Base-by-base conservation (phyloP, 2,113 vertebrate species). In the Cynocephalus volans region DNA sequence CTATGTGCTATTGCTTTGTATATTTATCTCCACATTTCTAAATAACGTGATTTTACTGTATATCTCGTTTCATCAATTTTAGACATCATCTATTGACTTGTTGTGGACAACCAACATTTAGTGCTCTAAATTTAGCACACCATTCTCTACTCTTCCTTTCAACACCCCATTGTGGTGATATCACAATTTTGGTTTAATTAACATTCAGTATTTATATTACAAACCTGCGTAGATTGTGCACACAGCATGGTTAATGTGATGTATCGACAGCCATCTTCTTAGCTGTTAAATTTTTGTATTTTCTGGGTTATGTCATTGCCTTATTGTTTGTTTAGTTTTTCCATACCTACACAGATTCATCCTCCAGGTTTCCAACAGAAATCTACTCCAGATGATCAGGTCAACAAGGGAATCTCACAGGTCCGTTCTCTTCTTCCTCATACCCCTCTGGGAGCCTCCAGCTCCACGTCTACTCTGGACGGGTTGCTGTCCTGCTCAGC, bases 391-490 rank as follows among this genome's bases (percentile, higher is more conserved):
- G n/a, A 21, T 17, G 60, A 54, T 64, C 52, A 23, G 7, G 6
- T 75, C 72, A 10, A 31, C 64, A 45, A 73, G 79, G 48, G 70
- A 24, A 3, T 24, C 14, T 88, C 41, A 73, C n/a, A 21, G 45
- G 19, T 19, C 48, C 41, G 1, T 54, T 60, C 26, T 72, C 36
- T 52, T n/a, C 50, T n/a, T 33, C 36, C 36, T 28, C 56, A 18
- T 19, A 41, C 18, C 80, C 26, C 8, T 33, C 19, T 9, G 6
- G 80, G 67, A 73, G 18, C 33, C 50, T 45, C 62, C 3, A 4
- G 33, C 24, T 50, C 13, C 24, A 26, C 0, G 0, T 56, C 41
- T 48, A 3, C 33, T 24, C 33, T 26, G 28, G 48, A 19, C 36
- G 33, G 36, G 31, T 36, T 17, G 11, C n/a, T 36, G n/a, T 12